A percentile compares a stretch with the other conserved stretches of the same genome.
These are phyloP conservation scores for Heteropelma amictum DNA, from an alignment of 2,888 invertebrate genomes.

Conservation along the genomic window DNA sequence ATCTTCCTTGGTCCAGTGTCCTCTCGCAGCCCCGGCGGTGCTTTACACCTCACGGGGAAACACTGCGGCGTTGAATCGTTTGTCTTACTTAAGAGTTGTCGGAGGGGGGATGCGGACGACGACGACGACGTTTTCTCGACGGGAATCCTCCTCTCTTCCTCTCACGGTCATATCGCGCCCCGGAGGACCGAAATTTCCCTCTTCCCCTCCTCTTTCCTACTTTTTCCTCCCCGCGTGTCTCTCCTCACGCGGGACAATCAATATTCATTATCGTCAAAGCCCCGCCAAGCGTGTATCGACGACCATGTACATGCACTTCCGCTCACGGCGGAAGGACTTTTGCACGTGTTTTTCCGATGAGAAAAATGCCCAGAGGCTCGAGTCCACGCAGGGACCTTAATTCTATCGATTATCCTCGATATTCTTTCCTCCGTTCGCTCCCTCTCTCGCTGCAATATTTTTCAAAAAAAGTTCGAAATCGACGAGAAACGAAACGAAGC, in stretches of 20 bases:
- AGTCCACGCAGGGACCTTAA: too few relatives aligned
- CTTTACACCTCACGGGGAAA: slow-evolving; percentile 60
- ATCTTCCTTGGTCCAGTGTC: background rate
- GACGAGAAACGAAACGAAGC: too few relatives aligned
- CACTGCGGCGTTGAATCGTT: slow-evolving; percentile 71
- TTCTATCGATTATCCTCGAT: slow-evolving; percentile 7
- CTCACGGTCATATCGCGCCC: slow-evolving; percentile 57
- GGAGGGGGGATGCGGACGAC: slow-evolving; percentile 33
- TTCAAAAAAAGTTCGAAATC: too few relatives aligned
- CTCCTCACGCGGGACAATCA: slow-evolving; percentile 58
- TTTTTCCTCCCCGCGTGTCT: slow-evolving; percentile 17
- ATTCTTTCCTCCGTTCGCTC: background rate
- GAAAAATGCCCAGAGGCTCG: too few relatives aligned
- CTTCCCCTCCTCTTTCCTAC: slow-evolving; percentile 60
- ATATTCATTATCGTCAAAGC: slow-evolving; percentile 63
- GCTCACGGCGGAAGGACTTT: background rate
- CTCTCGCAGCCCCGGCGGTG: slow-evolving; percentile 17
- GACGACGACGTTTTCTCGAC: slow-evolving; percentile 53
- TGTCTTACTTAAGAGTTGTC: slow-evolving; percentile 70
- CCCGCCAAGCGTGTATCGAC: slow-evolving; percentile 42
- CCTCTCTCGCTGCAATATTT: too few relatives aligned
- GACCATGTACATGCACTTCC: background rate
- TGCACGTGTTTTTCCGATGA: too few relatives aligned
- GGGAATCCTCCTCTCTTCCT: slow-evolving; percentile 48
- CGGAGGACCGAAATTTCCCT: slow-evolving; percentile 69